Evolutionary conservation across 2,797 vertebrate genomes (phyloP).

Genomic region (Enteromius treurensis): DNA sequence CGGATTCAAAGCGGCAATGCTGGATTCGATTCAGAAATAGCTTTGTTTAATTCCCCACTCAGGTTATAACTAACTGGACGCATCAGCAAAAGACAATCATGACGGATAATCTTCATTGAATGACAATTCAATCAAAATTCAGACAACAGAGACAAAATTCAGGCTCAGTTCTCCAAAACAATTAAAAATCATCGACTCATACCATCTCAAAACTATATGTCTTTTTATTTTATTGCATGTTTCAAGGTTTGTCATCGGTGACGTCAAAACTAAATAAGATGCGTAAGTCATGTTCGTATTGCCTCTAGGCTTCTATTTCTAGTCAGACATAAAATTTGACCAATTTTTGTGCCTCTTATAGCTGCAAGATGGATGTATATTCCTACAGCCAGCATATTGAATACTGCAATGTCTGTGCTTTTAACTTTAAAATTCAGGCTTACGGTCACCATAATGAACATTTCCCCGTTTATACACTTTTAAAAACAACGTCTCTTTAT

Average conservation of each 20-base stretch:
- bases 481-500: not conserved
- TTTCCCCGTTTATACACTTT: not conserved
- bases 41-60: conserved; percentile 8
- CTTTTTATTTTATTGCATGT: not conserved
- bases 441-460: not conserved
- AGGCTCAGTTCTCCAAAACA: not conserved
- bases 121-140: conserved; percentile 13
- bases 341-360: not conserved
- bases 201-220: not conserved
- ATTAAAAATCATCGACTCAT: not conserved
- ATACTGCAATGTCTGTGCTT: too few relatives aligned
- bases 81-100: not conserved
- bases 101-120: too few relatives aligned
- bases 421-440: not conserved
- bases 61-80: not conserved
- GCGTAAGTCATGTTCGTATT: not conserved
- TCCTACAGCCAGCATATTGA: not conserved
- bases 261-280: not conserved
- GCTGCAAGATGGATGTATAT: not conserved
- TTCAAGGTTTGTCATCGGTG: not conserved
- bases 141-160: not conserved
- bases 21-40: not conserved
- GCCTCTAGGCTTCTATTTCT: not conserved
- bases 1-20: not conserved
- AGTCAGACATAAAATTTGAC: not conserved